A percentile compares a stretch with the other conserved stretches of the same genome.
phyloP scores from a whole-genome alignment of 2,888 invertebrate genomes.

The Polyploca ridens region DNA sequence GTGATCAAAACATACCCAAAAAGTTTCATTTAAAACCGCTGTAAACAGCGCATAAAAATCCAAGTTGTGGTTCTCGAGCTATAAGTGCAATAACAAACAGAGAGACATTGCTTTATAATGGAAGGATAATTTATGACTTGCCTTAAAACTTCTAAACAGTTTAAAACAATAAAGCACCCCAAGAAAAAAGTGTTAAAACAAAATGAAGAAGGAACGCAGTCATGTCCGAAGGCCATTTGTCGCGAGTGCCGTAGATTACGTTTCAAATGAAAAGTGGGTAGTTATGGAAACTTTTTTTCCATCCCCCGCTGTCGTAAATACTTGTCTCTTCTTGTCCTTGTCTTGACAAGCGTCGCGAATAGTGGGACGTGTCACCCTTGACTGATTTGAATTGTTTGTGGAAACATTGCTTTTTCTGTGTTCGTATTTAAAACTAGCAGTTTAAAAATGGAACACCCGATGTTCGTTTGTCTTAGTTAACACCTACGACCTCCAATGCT shows the following conservation, averaged over 20 bases:
- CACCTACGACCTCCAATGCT: too few relatives aligned
- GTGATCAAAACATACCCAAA: too few relatives aligned
- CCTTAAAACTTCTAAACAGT: not conserved
- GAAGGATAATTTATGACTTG: not conserved
- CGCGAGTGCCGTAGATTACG: slow-evolving; percentile 67
- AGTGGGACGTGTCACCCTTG: slow-evolving; percentile 59
- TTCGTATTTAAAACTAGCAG: not conserved
- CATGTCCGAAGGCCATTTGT: slow-evolving; percentile 76
- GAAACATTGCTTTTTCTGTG: slow-evolving; percentile 34
- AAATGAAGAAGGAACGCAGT: slow-evolving; percentile 55
- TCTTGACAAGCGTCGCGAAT: slow-evolving; percentile 39
- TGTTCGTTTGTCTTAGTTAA: not conserved
- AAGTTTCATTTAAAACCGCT: too few relatives aligned
- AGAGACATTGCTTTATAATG: too few relatives aligned
- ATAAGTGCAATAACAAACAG: too few relatives aligned
- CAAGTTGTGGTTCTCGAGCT: too few relatives aligned
- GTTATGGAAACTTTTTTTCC: slow-evolving; percentile 65
- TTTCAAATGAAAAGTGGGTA: slow-evolving; percentile 80
- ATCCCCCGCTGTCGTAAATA: slow-evolving; percentile 64
- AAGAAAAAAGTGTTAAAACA: slow-evolving; percentile 28
- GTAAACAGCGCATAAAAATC: too few relatives aligned
- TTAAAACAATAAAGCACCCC: slow-evolving; percentile 12
- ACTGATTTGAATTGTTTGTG: slow-evolving; percentile 66
- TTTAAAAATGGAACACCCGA: not conserved
- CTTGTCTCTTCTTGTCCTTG: slow-evolving; percentile 36